Base-by-base conservation (phyloP, 1,140 invertebrate genomes). In the Neoseiulus cucumeris region DNA sequence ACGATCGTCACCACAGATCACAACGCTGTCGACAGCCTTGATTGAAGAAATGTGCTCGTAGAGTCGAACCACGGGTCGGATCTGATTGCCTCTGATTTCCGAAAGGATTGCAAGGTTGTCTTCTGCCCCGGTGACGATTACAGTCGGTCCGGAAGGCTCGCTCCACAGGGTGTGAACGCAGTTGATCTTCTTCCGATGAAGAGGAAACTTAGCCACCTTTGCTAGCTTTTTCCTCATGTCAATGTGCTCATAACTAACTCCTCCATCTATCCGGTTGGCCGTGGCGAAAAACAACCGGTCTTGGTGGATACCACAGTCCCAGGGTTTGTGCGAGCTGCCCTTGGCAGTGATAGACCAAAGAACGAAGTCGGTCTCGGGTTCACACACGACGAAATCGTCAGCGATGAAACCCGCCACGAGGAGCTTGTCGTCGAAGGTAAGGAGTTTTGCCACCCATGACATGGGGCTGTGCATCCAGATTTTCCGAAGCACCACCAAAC, bases 41-140 rank as follows among this genome's bases (percentile, higher is more conserved):
- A 59, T 33, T 59, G 51, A 59, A 1, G 51, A 59, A 33, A 59
- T 59, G 33, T 59, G 51, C 33, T 33, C 51, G 22, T 59, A 59
- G 25, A 59, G 22, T 14, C 51, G 14, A 59, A 59, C 22, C 25
- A 33, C 51, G 14, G 51, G 51, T 18, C 51, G 51, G 22, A 59
- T 59, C 22, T 9, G 51, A 17, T 29, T 29, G 14, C 25, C 25
- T 9, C 14, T 29, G 1, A 59, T 25, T 25, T 29, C 51, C 14
- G 51, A 59, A 2, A 59, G 2, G 12, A 59, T 17, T 33, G 33
- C 25, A 20, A 59, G 22, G 22, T 59, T 59, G 14, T 33, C 51
- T 25, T 59, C 51, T 25, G 14, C 51, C 2, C 51, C 51, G 12
- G 51, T 59, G 51, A 59, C 51, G 51, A 59, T 25, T 2, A 59